Evolutionary conservation across 2,113 vertebrate genomes (phyloP).

Genomic region (Machaerirhynchus nigripectus): DNA sequence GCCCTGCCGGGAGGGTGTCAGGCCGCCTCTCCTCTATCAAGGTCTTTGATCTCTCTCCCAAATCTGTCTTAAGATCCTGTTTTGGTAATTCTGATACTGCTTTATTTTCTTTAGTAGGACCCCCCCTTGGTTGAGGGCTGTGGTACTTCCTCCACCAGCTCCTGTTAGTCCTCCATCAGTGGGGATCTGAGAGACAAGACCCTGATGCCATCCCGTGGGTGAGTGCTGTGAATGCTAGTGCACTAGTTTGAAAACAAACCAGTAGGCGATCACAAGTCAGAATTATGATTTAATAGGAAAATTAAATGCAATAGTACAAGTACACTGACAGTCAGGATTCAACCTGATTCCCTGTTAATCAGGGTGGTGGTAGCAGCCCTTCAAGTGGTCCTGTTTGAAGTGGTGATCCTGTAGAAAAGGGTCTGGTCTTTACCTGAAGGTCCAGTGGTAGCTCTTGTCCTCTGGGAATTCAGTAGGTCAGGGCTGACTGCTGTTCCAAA

Average conservation of each 20-base stretch:
- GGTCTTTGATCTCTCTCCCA: background rate
- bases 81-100: background rate
- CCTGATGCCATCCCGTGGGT: constrained; percentile 65
- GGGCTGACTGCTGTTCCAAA: background rate
- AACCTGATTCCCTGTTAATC: background rate
- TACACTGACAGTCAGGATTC: background rate
- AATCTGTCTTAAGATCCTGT: fast-evolving
- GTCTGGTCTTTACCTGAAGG: background rate
- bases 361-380: background rate
- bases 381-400: background rate
- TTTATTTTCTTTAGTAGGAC: constrained; percentile 15
- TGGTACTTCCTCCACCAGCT: background rate
- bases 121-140: background rate
- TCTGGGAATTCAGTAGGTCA: background rate
- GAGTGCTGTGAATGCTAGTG: constrained; percentile 10
- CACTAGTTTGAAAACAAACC: background rate
- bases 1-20: background rate
- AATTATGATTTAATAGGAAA: background rate
- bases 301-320: background rate
- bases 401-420: background rate
- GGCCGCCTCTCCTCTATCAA: background rate
- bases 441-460: background rate
- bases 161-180: background rate
- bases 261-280: background rate
- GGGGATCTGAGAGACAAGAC: background rate